Evolutionary conservation across 2,888 invertebrate species (phyloP), one percentile per base, ranked within the genome.

Genomic region (Agrochola macilenta): DNA sequence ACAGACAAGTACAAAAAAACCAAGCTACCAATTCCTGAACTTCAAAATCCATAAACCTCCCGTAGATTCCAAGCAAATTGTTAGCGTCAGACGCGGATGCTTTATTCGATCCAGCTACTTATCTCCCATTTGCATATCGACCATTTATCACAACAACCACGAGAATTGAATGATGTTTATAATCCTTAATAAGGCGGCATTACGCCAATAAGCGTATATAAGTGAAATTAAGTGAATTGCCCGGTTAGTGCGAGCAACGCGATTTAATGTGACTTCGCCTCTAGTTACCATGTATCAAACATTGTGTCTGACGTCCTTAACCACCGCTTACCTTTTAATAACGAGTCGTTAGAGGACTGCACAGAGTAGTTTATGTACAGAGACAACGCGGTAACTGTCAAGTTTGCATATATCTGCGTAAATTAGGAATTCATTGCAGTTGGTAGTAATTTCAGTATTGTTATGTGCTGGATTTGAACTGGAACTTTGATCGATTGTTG

Each of bases 271-370:
- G 91, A 91, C 90, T 92, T 93, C 81, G 95, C 96, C 95, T 93
- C 94, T 94, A 96, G 96, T 95, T 95, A 96, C 94, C 93, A 95
- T 96, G 95, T 91, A 96, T 95, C 95, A 96, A 92, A 91, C 87
- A 88, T 90, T 89, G 87, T 89, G 91, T 91, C 93, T 90, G 94
- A 93, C 93, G 89, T 92, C 91, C 91, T 92, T 91, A 88, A 87
- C 81, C 91, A 89, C 91, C 92, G 93, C 91, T 94, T 93, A 93
- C 87, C 90, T 94, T 95, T 94, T 95, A 95, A 95, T 95, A 95
- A 93, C 93, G 83, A 93, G 89, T 94, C 92, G 92, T 95, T 94
- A 94, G 90, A 92, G 91, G 91, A 54, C 87, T 89, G 78, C 78
- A 89, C 87, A 96, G 95, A 91, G 92, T 91, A 95, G 82, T 84